Base-by-base conservation (phyloP, 2,113 vertebrate genomes). In the Pandion haliaetus region DNA sequence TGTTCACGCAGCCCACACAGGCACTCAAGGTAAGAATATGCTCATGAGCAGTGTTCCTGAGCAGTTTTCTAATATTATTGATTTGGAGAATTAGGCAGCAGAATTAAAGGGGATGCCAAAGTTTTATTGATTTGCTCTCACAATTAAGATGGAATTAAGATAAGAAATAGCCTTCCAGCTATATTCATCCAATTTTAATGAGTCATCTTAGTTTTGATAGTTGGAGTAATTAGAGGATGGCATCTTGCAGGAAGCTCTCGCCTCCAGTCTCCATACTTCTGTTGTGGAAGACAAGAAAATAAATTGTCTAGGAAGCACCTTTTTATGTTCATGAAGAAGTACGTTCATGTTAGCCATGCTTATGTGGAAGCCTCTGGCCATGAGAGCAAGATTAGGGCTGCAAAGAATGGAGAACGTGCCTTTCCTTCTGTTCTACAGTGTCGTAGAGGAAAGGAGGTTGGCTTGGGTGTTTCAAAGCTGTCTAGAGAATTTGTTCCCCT, bases 11-110 rank as follows among this genome's bases (percentile, higher is more conserved):
- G 91, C 97, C 49, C 98, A 99, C 69, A 36, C 98, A 88, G 67
- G 98, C 91, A 99, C 99, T 91, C 98, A 98, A 98, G 99, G 99
- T 99, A 98, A 98, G 97, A 82, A 57, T 20, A 32, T 78, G 62
- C 62, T 90, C 62, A 52, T 38, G 42, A 20, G 18, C 0, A 1
- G 54, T 69, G 36, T 11, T 90, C 63, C 83, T 79, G 59, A 91
- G 80, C 26, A 74, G 40, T 90, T 95, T 90, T 97, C 90, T 86
- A 84, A 88, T 95, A 81, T 72, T 91, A 96, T 94, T 94, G 94
- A 97, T 97, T 80, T 90, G 52, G 86, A 96, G 94, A 97, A 97
- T 84, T 65, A 80, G 93, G 89, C 91, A 92, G 83, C 76, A 78
- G 79, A 95, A 96, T 89, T 96, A 95, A 94, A 93, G 38, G 82